A percentile compares a stretch with the other conserved stretches of the same genome.
phyloP scores from a whole-genome alignment of 2,797 vertebrate species.

The Mormyrus proboscirostris region DNA sequence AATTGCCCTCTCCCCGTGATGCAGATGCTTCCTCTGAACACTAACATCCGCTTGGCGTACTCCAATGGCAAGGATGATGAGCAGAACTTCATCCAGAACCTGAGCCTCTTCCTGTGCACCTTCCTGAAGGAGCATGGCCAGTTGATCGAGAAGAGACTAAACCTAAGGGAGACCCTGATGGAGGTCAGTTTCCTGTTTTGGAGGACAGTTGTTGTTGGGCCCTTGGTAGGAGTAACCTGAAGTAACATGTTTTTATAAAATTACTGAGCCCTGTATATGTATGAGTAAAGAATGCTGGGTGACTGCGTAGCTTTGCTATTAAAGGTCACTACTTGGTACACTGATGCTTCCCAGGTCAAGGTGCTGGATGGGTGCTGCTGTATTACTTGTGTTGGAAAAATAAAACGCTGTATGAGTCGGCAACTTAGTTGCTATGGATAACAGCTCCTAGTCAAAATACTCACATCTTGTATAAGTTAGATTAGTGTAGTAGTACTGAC shows the following conservation, averaged over 20 bases:
- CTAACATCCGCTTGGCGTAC: conserved; percentile 89
- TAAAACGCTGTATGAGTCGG: background rate
- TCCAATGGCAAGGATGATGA: conserved; percentile 96
- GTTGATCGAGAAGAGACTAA: conserved; percentile 86
- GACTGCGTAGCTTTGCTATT: background rate
- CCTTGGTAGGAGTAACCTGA: background rate
- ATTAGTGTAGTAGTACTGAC: background rate
- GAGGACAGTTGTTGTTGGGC: background rate
- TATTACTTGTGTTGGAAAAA: background rate
- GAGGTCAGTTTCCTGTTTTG: conserved; percentile 62
- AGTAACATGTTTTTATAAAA: background rate
- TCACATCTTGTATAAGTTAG: background rate
- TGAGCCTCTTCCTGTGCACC: conserved; percentile 95
- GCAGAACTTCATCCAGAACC: conserved; percentile 98
- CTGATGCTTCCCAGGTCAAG: background rate
- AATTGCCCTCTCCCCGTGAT: background rate
- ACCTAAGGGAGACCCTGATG: conserved; percentile 90
- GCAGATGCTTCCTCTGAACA: conserved; percentile 94
- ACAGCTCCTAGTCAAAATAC: background rate
- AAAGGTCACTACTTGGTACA: background rate
- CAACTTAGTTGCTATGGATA: background rate
- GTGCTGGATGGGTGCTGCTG: background rate
- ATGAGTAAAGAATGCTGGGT: background rate
- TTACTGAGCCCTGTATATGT: background rate
- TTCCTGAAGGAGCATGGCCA: conserved; percentile 96